phyloP scores from a whole-genome alignment of 92 coral and sea anemone genomes.

The Meandrina meandrites region DNA sequence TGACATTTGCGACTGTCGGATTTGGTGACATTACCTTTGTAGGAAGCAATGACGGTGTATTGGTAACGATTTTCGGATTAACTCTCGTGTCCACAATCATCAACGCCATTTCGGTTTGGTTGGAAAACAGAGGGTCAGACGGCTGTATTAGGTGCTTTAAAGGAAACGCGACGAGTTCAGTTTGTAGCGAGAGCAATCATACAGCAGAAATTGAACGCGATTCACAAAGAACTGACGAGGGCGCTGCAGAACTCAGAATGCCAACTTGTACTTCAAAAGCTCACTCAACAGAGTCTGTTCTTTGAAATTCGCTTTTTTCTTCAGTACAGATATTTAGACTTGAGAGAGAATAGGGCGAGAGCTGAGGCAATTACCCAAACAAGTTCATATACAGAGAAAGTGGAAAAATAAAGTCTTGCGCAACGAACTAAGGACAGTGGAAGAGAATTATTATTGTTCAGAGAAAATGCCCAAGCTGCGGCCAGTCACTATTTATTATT shows the following conservation, averaged over 20 bases:
- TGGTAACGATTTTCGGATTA: neutral
- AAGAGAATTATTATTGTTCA: too few relatives aligned
- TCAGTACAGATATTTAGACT: too few relatives aligned
- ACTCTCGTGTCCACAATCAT: slow-evolving; percentile 13
- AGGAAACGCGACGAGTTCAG: neutral
- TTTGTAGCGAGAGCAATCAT: neutral
- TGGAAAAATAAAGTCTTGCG: too few relatives aligned
- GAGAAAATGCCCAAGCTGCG: too few relatives aligned
- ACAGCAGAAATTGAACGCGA: neutral
- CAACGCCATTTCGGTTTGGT: slow-evolving; percentile 20
- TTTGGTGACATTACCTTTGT: slow-evolving; percentile 19
- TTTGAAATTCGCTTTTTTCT: neutral
- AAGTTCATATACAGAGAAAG: too few relatives aligned
- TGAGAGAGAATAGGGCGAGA: too few relatives aligned
- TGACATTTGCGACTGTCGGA: slow-evolving; percentile 30
- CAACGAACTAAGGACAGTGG: too few relatives aligned
- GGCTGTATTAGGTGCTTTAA: neutral
- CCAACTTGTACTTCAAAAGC: neutral
- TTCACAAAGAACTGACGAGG: neutral
- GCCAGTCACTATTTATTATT: too few relatives aligned
- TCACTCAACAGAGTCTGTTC: neutral
- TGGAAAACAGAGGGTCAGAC: neutral
- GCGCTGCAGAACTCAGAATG: neutral
- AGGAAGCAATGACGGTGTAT: neutral
- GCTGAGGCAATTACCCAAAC: too few relatives aligned